Percentiles rank a stretch among this genome's conserved stretches.
Conservation (phyloP, 2,113 vertebrate species). For the Sturnira hondurensis region DNA sequence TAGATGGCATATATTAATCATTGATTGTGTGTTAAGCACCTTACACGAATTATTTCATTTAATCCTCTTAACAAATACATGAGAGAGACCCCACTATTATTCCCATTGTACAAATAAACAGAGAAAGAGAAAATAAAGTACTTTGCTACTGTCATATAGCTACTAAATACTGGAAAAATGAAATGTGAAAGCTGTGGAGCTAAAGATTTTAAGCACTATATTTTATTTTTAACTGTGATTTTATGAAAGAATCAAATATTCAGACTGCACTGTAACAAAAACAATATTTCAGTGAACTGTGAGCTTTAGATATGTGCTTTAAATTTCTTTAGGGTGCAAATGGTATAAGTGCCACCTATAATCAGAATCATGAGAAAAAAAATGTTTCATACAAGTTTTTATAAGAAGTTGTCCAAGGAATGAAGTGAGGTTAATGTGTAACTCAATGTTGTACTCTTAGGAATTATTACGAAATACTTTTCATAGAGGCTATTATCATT, state of each 20-base stretch:
- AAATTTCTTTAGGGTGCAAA: neutral
- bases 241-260: neutral
- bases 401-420: neutral
- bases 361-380: neutral
- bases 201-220: neutral
- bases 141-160: neutral
- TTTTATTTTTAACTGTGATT: neutral
- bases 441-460: neutral
- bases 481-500: neutral
- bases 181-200: neutral
- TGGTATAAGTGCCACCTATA: neutral
- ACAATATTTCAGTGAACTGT: neutral
- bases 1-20: neutral
- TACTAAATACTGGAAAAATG: neutral
- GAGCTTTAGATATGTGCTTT: neutral
- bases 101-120: neutral
- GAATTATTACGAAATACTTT: neutral
- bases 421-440: neutral
- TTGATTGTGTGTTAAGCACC: neutral
- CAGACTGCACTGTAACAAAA: neutral
- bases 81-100: neutral
- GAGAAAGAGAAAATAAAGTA: neutral
- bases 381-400: neutral
- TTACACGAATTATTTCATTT: slow-evolving; percentile 38
- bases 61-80: neutral